Evolutionary conservation across 2,113 vertebrate genomes (phyloP), one percentile per base, ranked within the genome.

Genomic region (Leucosticte australis): DNA sequence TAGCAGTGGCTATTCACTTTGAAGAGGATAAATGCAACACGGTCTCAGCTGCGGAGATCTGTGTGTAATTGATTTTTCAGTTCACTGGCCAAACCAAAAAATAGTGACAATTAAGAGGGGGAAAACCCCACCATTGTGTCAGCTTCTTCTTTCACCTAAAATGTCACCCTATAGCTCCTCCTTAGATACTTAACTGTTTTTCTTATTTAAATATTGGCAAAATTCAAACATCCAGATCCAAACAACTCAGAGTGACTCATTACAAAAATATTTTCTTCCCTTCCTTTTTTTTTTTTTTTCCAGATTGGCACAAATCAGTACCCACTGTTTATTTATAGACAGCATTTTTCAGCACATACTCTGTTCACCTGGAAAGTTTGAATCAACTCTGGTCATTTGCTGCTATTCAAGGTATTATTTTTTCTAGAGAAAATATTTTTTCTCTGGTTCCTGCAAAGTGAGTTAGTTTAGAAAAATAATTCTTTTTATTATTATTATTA

Each of bases 301-400:
- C 74, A 76, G 27, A 52, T 28, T 93, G 84, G 69, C 87, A 68
- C 27, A 73, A 59, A 46, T n/a, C 20, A 64, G 62, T 79, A 75
- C 24, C 39, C 44, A n/a, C 30, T 79, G 28, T 87, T 91, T 94
- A 75, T 92, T 95, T 91, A 89, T 56, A 52, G 53, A 74, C 17
- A 19, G 13, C 16, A 64, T 86, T 95, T 95, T 88, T 90, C 50
- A 77, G 37, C 31, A 76, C 21, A 73, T 37, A 52, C 31, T 37
- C 46, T 57, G 44, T 59, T 93, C 79, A 95, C 92, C 94, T 95
- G 94, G 94, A 92, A 96, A 93, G 44, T 88, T 6, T 80, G 67
- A 95, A 55, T 55, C 82, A 80, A 53, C 27, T 68, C 63, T 83
- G 28, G 57, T 90, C 52, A 83, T 74, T 75, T 91, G 27, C 37